phyloP scores from a whole-genome alignment of 2,113 vertebrate genomes.

The Salvelinus namaycush region DNA sequence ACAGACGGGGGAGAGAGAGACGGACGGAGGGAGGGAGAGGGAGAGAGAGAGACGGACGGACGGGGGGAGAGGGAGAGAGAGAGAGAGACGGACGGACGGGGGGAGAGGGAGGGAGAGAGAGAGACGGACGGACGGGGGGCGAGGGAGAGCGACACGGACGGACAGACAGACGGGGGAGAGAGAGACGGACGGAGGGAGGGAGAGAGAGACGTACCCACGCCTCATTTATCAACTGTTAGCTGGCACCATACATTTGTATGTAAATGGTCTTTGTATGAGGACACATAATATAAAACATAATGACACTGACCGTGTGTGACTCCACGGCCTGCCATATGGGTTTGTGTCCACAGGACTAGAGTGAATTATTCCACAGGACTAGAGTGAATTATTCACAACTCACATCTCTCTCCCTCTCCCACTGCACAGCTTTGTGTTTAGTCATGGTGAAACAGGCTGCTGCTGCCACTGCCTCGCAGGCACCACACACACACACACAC shows the following conservation, averaged over 20 bases:
- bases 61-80: too few species aligned
- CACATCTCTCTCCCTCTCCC: not conserved
- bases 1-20: too few species aligned
- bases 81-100: too few species aligned
- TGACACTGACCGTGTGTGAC: not conserved
- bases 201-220: too few species aligned
- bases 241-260: too few species aligned
- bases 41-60: too few species aligned
- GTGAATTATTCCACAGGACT: constrained; percentile 2
- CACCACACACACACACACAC: not conserved
- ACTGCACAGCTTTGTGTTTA: not conserved
- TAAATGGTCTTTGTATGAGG: too few species aligned
- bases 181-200: too few species aligned
- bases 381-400: not conserved
- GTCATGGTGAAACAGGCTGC: not conserved
- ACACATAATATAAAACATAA: too few species aligned
- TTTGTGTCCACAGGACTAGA: not conserved
- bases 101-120: not conserved
- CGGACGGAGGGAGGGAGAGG: accelerated
- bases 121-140: too few species aligned
- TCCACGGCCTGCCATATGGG: not conserved
- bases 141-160: not conserved
- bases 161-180: too few species aligned
- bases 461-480: not conserved
- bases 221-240: too few species aligned